These are phyloP conservation scores for Apamea epomidion DNA, from an alignment of 2,888 invertebrate genomes.

Conservation along the genomic window DNA sequence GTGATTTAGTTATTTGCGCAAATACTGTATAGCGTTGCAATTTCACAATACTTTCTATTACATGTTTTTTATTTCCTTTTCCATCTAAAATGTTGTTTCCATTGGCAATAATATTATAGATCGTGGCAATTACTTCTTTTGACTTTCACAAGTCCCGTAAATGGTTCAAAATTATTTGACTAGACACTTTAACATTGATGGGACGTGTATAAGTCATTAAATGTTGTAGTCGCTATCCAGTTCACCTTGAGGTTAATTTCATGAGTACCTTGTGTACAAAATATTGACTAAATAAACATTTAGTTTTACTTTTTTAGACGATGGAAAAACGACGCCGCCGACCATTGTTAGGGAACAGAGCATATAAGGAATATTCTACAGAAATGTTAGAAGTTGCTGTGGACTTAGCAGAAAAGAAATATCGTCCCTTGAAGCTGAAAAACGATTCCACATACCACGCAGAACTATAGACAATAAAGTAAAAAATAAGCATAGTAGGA, in stretches of 20 bases:
- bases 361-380: slow-evolving; percentile 5
- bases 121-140: slow-evolving; percentile 32
- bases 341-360: slow-evolving; percentile 2
- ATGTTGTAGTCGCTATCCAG: slow-evolving; percentile 14
- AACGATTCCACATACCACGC: slow-evolving; percentile 48
- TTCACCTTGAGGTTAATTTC: slow-evolving; percentile 10
- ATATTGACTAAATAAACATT: background rate
- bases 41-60: slow-evolving; percentile 32
- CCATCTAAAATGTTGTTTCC: background rate
- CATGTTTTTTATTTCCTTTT: background rate
- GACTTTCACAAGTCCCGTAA: slow-evolving; percentile 24
- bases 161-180: slow-evolving; percentile 33
- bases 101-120: slow-evolving; percentile 24
- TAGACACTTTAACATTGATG: slow-evolving; percentile 17
- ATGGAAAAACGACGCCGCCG: slow-evolving; percentile 12
- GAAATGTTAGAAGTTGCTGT: slow-evolving; percentile 19
- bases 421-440: slow-evolving; percentile 40
- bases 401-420: slow-evolving; percentile 24
- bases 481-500: slow-evolving; percentile 47
- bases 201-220: background rate
- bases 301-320: slow-evolving; percentile 11
- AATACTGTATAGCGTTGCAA: slow-evolving; percentile 38
- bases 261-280: slow-evolving; percentile 19
- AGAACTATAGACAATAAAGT: slow-evolving; percentile 56
- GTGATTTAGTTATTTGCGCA: slow-evolving; percentile 33